Base-by-base conservation (phyloP, 2,888 invertebrate species). In the Hyppa rectilinea region DNA sequence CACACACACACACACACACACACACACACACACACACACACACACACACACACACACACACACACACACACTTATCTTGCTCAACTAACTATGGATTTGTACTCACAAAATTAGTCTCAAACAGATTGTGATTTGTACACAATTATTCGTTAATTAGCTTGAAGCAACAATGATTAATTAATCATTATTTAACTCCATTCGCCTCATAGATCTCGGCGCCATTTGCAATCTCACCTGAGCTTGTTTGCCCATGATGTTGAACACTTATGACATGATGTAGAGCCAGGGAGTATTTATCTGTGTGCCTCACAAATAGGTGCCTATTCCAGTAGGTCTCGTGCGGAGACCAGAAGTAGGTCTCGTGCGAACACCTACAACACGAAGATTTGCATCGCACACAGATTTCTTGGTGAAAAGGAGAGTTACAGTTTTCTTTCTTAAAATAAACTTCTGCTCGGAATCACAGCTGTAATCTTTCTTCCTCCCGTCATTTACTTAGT, bases 161-260 rank as follows among this genome's bases (percentile, higher is more conserved):
- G 47, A 45, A 65, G 55, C 49, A 59, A 52, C 60, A 47, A 47
- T 36, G 43, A 34, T 60, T 71, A 43, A 62, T 49, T 64, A 58
- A 58, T 47, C 45, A 70, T 49, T 29, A 61, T 58, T n/a, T 49
- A 53, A 65, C n/a, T 43, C 62, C 45, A 55, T 72, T 66, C 36
- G 66, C 43, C 55, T 20, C 12, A 5, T 36, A 12, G 26, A 34
- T 10, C 5, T 12, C 5, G 29, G 23, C 23, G 10, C 34, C 34
- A 29, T 65, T 56, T 71, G 26, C 38, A 23, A 34, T 60, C 60
- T 52, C 34, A 36, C n/a, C 17, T 23, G 34, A 52, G 29, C 38
- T 29, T 26, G 4, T 49, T 50, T 49, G 10, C 47, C 14, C 38
- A 31, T 29, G 49, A 45, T 52, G 10, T 14, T 20, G 29, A 53